Evolutionary conservation across 2,888 invertebrate species (phyloP), one percentile per base, ranked within the genome.

Genomic region (Eugnorisma glareosa): DNA sequence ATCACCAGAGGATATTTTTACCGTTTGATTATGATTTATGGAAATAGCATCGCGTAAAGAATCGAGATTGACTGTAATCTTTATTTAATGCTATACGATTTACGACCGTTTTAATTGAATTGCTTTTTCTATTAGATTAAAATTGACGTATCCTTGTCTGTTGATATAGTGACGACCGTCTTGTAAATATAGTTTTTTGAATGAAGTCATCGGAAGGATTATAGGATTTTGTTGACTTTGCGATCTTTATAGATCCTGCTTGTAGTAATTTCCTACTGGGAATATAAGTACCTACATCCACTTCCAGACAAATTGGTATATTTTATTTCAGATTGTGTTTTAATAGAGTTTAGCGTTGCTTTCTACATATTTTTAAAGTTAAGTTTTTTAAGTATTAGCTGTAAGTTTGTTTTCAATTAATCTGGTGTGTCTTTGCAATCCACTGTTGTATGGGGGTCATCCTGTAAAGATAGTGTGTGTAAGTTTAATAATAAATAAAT

Each of bases 1-100:
- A 63, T 79, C 45, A 43, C 67, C 64, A 67, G 43, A 66, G 51
- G 11, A 51, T 66, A 78, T 63, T 75, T 81, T 77, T 85, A 78
- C 31, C 59, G 31, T 64, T 24, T 59, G 28, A 64, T 61, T 63
- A 73, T 83, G 74, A 86, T 78, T 85, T 78, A 83, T 85, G 57
- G 57, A 75, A 76, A 79, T 74, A 40, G n/a, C 37, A 64, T 61
- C 51, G 45, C 64, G 51, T 71, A 68, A 67, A 73, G 77, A 67
- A 72, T 69, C 57, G 18, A 74, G 11, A 76, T 73, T 69, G 63
- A 78, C 68, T 54, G 31, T 77, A 64, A 77, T 79, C 54, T 76
- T 75, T 68, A 76, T 82, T 83, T 81, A 79, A 79, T 72, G 43
- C 35, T 68, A 69, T 77, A 67, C 63, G 73, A 77, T 82, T 81